Conservation (phyloP, 2,888 invertebrate genomes). For the Chromoteleia sp. region DNA sequence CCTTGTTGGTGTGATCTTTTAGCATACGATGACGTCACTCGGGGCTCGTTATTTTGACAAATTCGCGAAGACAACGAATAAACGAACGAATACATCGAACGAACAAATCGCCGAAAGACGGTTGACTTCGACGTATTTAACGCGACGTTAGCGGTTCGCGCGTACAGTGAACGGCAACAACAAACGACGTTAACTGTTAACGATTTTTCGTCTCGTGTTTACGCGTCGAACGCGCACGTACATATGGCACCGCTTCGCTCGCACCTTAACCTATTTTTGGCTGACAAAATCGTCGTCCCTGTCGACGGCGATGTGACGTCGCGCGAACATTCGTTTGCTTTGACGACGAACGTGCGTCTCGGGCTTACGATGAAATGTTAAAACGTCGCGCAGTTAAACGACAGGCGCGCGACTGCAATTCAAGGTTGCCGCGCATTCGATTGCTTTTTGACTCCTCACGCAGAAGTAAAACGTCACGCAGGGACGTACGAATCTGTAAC, state of each 20-base stretch:
- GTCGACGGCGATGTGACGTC: background rate
- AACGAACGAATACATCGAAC: background rate
- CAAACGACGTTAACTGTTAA: background rate
- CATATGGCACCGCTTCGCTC: conserved; percentile 22
- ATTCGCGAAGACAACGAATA: background rate
- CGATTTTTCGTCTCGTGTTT: conserved; percentile 14
- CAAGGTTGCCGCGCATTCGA: background rate
- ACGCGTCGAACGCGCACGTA: conserved; percentile 27
- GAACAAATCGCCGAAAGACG: background rate
- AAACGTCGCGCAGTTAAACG: background rate
- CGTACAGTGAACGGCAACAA: background rate
- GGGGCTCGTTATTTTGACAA: conserved; percentile 8
- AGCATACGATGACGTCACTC: conserved; percentile 27
- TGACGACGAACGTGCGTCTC: background rate
- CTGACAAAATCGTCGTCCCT: background rate
- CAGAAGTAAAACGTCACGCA: conserved; percentile 1
- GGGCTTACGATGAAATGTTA: background rate
- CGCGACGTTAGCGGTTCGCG: background rate
- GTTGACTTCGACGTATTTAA: background rate
- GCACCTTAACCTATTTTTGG: conserved; percentile 5
- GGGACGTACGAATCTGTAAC: background rate
- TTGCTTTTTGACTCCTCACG: background rate
- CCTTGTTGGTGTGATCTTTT: no score
- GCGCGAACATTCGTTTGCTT: background rate
- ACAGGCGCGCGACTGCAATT: background rate